phyloP scores from a whole-genome alignment of 2,113 vertebrate species.

The Amphiprion ocellaris region DNA sequence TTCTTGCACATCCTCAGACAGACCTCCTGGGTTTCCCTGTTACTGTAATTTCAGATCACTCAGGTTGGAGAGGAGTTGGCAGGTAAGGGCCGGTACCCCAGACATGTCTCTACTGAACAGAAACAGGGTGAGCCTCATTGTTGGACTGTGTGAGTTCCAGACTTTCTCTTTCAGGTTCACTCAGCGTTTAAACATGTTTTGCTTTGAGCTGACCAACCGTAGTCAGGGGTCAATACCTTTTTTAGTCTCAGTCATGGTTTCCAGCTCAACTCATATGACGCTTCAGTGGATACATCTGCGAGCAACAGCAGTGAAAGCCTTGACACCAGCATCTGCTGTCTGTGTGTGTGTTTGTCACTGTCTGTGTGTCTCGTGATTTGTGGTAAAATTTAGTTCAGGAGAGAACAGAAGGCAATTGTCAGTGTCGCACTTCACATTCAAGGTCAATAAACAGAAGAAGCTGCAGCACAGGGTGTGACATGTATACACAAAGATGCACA shows the following conservation, averaged over 20 bases:
- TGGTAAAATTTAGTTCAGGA: constrained; percentile 19
- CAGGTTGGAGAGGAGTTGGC: constrained; percentile 30
- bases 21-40: constrained; percentile 20
- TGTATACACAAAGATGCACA: background rate
- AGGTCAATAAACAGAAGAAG: constrained; percentile 53
- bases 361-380: constrained; percentile 6
- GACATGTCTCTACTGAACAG: constrained; percentile 18
- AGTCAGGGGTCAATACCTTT: constrained; percentile 67
- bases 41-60: constrained; percentile 42
- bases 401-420: constrained; percentile 47
- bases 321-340: constrained; percentile 40
- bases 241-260: constrained; percentile 61
- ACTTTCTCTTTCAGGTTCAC: constrained; percentile 58
- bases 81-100: background rate
- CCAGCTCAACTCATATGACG: constrained; percentile 55
- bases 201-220: constrained; percentile 51
- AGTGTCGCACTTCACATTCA: constrained; percentile 25
- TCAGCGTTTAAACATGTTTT: constrained; percentile 62
- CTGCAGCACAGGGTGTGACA: background rate
- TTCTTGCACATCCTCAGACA: constrained; percentile 16
- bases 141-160: constrained; percentile 19
- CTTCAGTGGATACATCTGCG: constrained; percentile 58
- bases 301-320: constrained; percentile 14
- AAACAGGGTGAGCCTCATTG: constrained; percentile 30
- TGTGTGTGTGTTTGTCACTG: constrained; percentile 17